Percentiles rank a stretch among this genome's conserved stretches.
Evolutionary conservation across 37 sponge, comb jelly and placozoan genomes (phyloP).

Genomic region (Dysidea cf. avara): DNA sequence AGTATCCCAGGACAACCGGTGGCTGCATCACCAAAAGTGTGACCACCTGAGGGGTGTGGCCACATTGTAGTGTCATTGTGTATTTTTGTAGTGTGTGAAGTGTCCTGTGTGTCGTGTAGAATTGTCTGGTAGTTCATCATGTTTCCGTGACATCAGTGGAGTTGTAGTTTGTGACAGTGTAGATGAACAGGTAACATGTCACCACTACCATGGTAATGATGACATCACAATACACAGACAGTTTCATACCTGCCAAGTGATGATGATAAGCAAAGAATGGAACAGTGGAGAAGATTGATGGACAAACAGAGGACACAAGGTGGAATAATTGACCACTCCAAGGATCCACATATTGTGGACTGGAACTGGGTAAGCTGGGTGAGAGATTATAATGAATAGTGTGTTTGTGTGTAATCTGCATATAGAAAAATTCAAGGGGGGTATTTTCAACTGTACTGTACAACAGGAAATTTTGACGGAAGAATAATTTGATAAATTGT

Average conservation of each 20-base stretch:
- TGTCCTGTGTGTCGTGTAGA: constrained; percentile 59
- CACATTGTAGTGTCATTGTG: not conserved
- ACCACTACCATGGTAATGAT: too few species aligned
- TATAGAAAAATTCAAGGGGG: too few species aligned
- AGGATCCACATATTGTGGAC: constrained; percentile 43
- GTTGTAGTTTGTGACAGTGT: not conserved
- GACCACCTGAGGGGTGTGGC: not conserved
- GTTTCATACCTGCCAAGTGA: too few species aligned
- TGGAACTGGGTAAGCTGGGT: constrained; percentile 62
- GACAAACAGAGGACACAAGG: constrained; percentile 54
- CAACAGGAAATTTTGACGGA: too few species aligned
- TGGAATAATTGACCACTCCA: constrained; percentile 47
- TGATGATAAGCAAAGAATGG: too few species aligned
- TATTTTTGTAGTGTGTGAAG: constrained; percentile 17
- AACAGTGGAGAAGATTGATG: too few species aligned
- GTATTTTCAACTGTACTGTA: too few species aligned
- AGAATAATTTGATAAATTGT: too few species aligned
- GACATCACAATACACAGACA: too few species aligned
- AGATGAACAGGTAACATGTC: not conserved
- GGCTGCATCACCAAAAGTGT: constrained; percentile 7
- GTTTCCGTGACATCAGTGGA: not conserved
- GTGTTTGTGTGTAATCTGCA: too few species aligned
- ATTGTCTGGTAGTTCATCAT: not conserved
- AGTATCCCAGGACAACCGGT: not conserved
- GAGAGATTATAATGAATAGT: too few species aligned